Evolutionary conservation across 1,140 invertebrate species (phyloP), one percentile per base, ranked within the genome.

Genomic region (Carcinoscorpius rotundicauda): DNA sequence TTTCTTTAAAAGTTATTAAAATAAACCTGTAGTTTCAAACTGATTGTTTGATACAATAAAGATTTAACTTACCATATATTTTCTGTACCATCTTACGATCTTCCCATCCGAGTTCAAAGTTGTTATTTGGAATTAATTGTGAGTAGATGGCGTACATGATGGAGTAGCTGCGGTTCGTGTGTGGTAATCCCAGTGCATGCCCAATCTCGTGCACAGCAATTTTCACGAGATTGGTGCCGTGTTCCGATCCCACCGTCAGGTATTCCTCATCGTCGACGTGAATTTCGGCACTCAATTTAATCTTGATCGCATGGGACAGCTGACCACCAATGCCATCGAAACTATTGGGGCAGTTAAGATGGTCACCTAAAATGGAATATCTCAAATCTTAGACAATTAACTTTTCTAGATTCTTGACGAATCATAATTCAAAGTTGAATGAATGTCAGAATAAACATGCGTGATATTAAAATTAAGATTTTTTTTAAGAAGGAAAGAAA

Each of bases 211-310:
- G 78, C 10, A 79, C 76, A 4, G 76, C 77, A 5, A 78, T 75
- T 29, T 71, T 69, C 49, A 71, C n/a, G 5, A 71, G 58, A 9
- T 68, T 66, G 48, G 69, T 71, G 52, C 70, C 70, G 52, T 62
- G 60, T 51, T 70, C 69, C 2, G 71, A 70, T 51, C 63, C 64
- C 6, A 71, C 61, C 8, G 68, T 76, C 69, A 76, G 78, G 66
- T 75, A 74, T 61, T 79, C 78, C 52, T 78, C 77, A 61, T 78
- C 76, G 63, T 79, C 78, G 63, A 79, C 76, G 71, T 79, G 78
- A 64, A 79, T 76, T 60, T 77, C 75, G 6, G 77, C 75, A 49
- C 72, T 69, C 5, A 51, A 48, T 4, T 52, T 51, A 29, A 72
- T 64, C 68, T 73, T 72, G 5, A 71, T 65, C 4, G 77, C 77